These are phyloP conservation scores for Ammodytes dubius DNA, from an alignment of 2,113 vertebrate genomes.

Conservation along the genomic window DNA sequence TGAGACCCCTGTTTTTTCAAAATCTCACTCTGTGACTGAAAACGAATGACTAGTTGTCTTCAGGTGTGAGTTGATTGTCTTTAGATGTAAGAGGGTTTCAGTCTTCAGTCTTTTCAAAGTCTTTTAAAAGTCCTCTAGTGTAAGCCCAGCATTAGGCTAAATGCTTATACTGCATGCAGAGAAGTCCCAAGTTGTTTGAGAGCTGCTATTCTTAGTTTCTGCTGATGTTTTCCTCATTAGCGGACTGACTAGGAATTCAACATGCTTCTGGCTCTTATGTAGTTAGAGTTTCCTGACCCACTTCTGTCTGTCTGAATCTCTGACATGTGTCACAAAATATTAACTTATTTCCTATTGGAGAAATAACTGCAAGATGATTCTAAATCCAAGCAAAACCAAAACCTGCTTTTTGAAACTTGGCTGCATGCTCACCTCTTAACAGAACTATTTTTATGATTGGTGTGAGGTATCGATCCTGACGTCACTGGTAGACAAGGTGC, in stretches of 20 bases:
- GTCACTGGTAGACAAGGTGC: slow-evolving; percentile 20
- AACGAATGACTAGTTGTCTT: no score
- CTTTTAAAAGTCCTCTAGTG: no score
- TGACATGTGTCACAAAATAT: background rate
- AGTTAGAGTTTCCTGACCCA: slow-evolving; percentile 7
- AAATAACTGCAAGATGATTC: background rate
- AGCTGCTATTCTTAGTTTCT: slow-evolving; percentile 48
- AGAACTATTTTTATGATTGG: slow-evolving; percentile 15
- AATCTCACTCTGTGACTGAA: no score
- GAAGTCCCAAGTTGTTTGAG: slow-evolving; percentile 9
- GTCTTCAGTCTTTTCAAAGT: no score
- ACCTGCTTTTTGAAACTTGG: no score
- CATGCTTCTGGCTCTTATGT: slow-evolving; percentile 15
- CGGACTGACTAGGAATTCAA: slow-evolving; percentile 29
- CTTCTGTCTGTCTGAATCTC: slow-evolving; percentile 34
- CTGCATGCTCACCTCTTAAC: no score
- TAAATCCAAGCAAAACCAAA: background rate
- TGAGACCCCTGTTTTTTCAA: no score
- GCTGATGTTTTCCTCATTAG: slow-evolving; percentile 45
- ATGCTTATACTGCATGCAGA: background rate
- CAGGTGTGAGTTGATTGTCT: no score
- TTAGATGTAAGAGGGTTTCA: no score
- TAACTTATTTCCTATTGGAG: no score
- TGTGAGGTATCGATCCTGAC: background rate
- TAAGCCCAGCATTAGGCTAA: no score